A percentile compares a stretch with the other conserved stretches of the same genome.
These are phyloP conservation scores for Andrena cerasifolii DNA, from an alignment of 1,140 invertebrate genomes.

Conservation along the genomic window DNA sequence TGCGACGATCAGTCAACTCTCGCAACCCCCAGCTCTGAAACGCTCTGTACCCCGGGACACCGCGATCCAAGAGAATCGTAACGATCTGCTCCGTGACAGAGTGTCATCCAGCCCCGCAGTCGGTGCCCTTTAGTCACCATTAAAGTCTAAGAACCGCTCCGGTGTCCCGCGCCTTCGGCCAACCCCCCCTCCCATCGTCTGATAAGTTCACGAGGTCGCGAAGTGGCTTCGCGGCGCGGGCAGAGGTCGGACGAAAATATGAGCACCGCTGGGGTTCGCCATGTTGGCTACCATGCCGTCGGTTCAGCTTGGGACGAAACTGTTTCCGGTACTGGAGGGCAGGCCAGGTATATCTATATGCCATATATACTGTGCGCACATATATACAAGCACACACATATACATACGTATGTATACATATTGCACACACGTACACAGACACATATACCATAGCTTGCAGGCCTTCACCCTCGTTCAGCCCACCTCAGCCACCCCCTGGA, in stretches of 20 bases:
- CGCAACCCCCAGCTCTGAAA: no score
- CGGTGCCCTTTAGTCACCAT: conserved; percentile 25
- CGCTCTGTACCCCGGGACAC: neutral
- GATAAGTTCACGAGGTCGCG: conserved; percentile 35
- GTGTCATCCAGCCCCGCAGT: neutral
- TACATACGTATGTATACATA: conserved; percentile 23
- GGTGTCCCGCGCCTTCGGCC: neutral
- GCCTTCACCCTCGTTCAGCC: conserved; percentile 75
- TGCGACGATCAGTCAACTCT: no score
- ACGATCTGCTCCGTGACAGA: conserved; percentile 11
- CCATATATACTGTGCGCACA: conserved; percentile 54
- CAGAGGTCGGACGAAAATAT: conserved; percentile 59
- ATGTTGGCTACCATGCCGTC: conserved; percentile 78
- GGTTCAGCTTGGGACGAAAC: conserved; percentile 77
- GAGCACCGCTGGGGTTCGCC: conserved; percentile 78
- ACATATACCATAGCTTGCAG: conserved; percentile 64
- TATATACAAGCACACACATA: conserved; percentile 24
- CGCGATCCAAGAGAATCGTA: conserved; percentile 2
- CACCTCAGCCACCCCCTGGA: conserved; percentile 64
- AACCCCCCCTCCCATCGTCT: neutral
- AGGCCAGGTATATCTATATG: conserved; percentile 77
- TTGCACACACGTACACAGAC: neutral
- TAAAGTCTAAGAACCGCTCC: conserved; percentile 16
- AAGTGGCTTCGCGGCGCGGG: neutral
- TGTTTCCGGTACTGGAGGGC: conserved; percentile 79